Percentiles rank a stretch among this genome's conserved stretches.
These are phyloP conservation scores for Notolabrus celidotus DNA, from an alignment of 2,797 vertebrate species.

Conservation along the genomic window DNA sequence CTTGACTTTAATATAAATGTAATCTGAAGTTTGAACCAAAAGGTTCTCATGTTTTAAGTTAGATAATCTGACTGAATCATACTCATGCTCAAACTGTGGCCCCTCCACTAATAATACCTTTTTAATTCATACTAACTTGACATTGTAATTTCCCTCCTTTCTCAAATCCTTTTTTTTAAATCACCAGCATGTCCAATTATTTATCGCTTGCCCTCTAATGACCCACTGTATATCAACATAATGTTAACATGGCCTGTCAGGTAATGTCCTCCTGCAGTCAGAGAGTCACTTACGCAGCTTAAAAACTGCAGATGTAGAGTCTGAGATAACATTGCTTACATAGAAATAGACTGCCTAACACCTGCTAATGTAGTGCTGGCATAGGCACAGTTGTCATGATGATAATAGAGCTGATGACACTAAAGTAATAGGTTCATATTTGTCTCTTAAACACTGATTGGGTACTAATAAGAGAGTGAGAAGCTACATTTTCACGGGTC, in stretches of 20 bases:
- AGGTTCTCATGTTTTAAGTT: too few species aligned
- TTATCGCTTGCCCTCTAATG: background rate
- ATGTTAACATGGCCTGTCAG: constrained; percentile 10
- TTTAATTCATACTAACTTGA: constrained; percentile 15
- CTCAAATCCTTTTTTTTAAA: constrained; percentile 14
- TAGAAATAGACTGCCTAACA: constrained; percentile 3
- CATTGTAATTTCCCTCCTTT: background rate
- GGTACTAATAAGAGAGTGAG: too few species aligned
- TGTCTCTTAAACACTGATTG: background rate
- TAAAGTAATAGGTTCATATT: constrained; percentile 3
- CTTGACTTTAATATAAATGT: background rate
- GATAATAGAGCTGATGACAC: constrained; percentile 16
- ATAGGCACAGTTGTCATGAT: constrained; percentile 18
- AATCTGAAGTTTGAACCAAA: background rate
- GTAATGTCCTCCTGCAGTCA: constrained; percentile 9
- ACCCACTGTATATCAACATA: constrained; percentile 4
- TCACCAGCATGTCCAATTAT: background rate
- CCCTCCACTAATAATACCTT: too few species aligned
- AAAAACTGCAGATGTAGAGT: constrained; percentile 7
- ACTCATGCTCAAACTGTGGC: too few species aligned
- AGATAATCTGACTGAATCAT: too few species aligned
- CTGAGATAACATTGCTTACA: constrained; percentile 19
- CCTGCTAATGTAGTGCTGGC: background rate
- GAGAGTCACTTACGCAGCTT: constrained; percentile 29
- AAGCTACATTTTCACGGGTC: too few species aligned